Evolutionary conservation across 2,797 vertebrate genomes (phyloP), one percentile per base, ranked within the genome.

Genomic region (Hybognathus amarus): DNA sequence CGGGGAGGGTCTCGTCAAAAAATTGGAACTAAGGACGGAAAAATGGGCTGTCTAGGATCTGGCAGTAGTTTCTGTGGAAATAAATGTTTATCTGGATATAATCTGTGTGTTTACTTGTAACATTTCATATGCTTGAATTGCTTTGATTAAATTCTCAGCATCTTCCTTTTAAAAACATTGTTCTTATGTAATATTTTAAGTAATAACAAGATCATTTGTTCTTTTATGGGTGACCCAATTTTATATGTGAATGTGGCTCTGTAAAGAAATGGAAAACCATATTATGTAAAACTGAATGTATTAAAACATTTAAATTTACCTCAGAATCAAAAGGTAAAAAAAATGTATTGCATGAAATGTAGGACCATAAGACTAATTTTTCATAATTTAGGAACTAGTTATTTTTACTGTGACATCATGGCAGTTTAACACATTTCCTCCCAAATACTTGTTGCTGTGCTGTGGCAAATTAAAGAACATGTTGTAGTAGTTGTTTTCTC

Each of bases 1-100:
- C 64, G 98, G 98, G 6, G 93, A 96, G 88, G 98, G 95, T 30
- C 92, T 99, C 54, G 97, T 99, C 20, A 94, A 93, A 83, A 92
- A 92, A 0, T 92, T 99, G 79, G 96, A 98, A 74, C 92, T 96
- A 86, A 95, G 85, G 84, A 97, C 94, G 18, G 97, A 99, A 90
- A 96, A 93, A 87, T 99, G 98, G 98, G 93, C 93, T 0, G 91
- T 99, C 86, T 99, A 93, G 94, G 71, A 68, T 27, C 22, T 18
- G 17, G 17, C 42, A 30, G 47, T 56, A 22, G 18, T 82, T 45
- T 82, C 50, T 56, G 36, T 64, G 50, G 20, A n/a, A 56, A 56
- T 12, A 69, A 47, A 13, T n/a, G 5, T 50, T 68, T 22, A 15
- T 61, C 5, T n/a, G 56, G 40, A 67, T 22, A 6, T 27, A 30